These are phyloP conservation scores for Rhopalosiphum nymphaeae DNA, from an alignment of 2,888 invertebrate species.

Conservation along the genomic window DNA sequence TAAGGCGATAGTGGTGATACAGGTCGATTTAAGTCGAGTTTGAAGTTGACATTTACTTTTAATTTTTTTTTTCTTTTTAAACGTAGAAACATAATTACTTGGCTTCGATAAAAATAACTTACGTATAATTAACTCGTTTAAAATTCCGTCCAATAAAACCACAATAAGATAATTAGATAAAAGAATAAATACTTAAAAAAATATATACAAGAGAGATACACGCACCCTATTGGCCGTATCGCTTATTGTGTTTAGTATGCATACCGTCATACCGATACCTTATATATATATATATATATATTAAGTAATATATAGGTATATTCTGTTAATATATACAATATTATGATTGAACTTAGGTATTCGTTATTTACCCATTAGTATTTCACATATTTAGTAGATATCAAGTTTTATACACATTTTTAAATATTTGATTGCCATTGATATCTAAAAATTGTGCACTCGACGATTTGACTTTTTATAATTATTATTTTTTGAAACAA, in stretches of 20 bases:
- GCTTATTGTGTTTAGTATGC: not conserved
- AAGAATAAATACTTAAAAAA: not conserved
- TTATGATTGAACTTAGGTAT: not conserved
- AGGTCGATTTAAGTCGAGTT: not conserved
- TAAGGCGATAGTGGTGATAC: not conserved
- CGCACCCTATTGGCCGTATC: not conserved
- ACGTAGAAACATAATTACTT: not conserved
- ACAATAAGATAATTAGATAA: not conserved
- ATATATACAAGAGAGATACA: not conserved
- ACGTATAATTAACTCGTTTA: not conserved
- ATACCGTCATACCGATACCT: no score
- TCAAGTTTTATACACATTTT: not conserved
- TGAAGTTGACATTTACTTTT: not conserved
- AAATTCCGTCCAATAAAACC: not conserved
- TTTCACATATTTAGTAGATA: not conserved
- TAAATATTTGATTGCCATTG: not conserved
- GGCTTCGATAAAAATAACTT: not conserved
- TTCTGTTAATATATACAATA: not conserved
- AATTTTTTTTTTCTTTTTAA: not conserved
- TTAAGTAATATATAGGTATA: not conserved
- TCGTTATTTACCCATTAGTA: not conserved
- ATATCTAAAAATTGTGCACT: not conserved
- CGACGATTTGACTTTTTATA: not conserved
- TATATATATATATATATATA: no score
- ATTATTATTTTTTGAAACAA: not conserved